Evolutionary conservation across 2,113 vertebrate genomes (phyloP).

Genomic region (Lipophrys pholis): DNA sequence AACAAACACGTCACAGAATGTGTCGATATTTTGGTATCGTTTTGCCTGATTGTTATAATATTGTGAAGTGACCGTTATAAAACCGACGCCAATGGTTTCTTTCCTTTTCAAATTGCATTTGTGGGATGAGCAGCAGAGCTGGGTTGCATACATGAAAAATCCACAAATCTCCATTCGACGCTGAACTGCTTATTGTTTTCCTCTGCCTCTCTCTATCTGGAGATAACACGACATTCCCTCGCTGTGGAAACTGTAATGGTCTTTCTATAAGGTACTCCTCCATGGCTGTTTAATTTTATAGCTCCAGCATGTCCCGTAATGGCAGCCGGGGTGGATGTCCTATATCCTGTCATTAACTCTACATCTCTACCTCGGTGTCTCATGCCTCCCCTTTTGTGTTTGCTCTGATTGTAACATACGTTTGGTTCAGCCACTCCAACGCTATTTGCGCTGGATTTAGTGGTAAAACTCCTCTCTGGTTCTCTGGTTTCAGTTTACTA

Average conservation of each 20-base stretch:
- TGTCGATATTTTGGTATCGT: too few species aligned
- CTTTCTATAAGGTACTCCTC: constrained; percentile 25
- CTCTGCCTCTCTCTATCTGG: not conserved
- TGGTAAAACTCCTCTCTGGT: not conserved
- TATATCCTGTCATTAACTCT: constrained; percentile 16
- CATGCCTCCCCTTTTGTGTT: not conserved
- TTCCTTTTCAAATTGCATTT: too few species aligned
- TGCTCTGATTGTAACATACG: constrained; percentile 5
- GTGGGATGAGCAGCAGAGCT: too few species aligned
- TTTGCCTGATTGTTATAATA: too few species aligned
- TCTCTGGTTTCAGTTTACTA: constrained; percentile 34
- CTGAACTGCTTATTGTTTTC: not conserved
- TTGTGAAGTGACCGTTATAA: too few species aligned
- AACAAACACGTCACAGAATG: too few species aligned
- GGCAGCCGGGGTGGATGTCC: constrained; percentile 13
- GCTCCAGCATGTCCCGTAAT: constrained; percentile 4
- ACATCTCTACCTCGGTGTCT: constrained; percentile 6
- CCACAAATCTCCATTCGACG: too few species aligned
- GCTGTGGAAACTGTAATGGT: constrained; percentile 49
- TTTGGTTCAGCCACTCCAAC: constrained; percentile 8
- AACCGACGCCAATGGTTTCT: too few species aligned
- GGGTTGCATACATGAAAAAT: too few species aligned
- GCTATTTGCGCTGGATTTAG: constrained; percentile 6
- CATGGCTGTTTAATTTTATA: constrained; percentile 49
- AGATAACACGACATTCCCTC: constrained; percentile 14